Conservation (phyloP, 2,797 vertebrate species). For the Aselliscus stoliczkanus region DNA sequence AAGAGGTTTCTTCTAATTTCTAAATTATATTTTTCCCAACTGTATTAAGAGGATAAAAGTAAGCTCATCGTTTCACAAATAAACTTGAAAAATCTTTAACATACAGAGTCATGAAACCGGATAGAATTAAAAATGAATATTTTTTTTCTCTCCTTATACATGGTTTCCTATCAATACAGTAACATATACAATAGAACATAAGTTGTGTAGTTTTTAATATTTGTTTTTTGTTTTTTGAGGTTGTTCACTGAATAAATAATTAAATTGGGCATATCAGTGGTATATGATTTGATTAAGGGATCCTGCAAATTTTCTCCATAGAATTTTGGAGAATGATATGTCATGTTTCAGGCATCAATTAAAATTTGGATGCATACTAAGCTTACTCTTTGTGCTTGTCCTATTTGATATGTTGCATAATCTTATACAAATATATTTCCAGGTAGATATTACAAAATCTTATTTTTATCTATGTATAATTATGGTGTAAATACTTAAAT, state of each 20-base stretch:
- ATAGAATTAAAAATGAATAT: slow-evolving; percentile 13
- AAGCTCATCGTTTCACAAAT: neutral
- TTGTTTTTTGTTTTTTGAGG: neutral
- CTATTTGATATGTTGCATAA: slow-evolving; percentile 25
- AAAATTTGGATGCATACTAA: slow-evolving; percentile 58
- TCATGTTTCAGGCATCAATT: slow-evolving; percentile 60
- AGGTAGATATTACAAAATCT: slow-evolving; percentile 16
- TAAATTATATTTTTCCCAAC: neutral
- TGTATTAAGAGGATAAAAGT: neutral
- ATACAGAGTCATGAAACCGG: neutral
- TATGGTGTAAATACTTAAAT: slow-evolving; percentile 32
- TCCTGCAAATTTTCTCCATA: slow-evolving; percentile 57
- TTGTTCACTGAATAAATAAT: neutral
- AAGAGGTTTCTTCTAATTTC: neutral
- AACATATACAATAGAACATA: neutral
- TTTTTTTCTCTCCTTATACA: neutral
- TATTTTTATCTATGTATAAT: slow-evolving; percentile 12
- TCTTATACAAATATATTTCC: neutral
- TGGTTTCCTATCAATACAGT: neutral
- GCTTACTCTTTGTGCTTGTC: slow-evolving; percentile 44
- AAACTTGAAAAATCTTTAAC: neutral
- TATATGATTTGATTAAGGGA: slow-evolving; percentile 40
- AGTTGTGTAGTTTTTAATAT: neutral
- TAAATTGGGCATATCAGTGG: neutral
- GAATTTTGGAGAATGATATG: slow-evolving; percentile 47